phyloP scores from a whole-genome alignment of 2,888 invertebrate genomes.

The Philereme transversata region DNA sequence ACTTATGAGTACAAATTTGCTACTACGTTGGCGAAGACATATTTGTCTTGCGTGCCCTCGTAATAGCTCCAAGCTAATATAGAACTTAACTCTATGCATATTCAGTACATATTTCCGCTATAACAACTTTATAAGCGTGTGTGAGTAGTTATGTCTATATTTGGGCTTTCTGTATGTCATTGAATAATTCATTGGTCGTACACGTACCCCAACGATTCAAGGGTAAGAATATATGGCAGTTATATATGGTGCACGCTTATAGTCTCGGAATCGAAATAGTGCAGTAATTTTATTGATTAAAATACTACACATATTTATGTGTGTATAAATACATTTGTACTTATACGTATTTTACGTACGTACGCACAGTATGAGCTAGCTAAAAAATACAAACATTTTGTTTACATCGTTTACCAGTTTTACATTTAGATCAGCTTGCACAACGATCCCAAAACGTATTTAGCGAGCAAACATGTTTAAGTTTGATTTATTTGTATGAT shows the following conservation, averaged over 20 bases:
- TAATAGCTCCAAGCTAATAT: conserved; percentile 67
- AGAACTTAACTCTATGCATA: conserved; percentile 58
- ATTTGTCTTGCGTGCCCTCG: conserved; percentile 76
- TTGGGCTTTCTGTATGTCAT: conserved; percentile 79
- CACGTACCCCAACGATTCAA: conserved; percentile 74
- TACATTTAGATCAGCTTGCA: too few relatives aligned
- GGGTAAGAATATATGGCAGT: conserved; percentile 78
- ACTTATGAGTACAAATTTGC: conserved; percentile 78
- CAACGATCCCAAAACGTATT: too few relatives aligned
- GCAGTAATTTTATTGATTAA: conserved; percentile 16
- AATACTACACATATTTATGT: neutral
- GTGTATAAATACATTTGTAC: too few relatives aligned
- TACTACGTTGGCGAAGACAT: conserved; percentile 73
- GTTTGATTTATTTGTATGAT: too few relatives aligned
- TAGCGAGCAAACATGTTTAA: too few relatives aligned
- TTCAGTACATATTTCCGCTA: conserved; percentile 64
- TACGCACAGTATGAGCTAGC: too few relatives aligned
- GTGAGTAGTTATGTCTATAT: conserved; percentile 76
- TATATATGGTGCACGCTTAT: conserved; percentile 57
- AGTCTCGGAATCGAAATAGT: conserved; percentile 31
- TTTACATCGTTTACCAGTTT: too few relatives aligned
- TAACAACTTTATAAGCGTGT: conserved; percentile 53
- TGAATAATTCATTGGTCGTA: conserved; percentile 81
- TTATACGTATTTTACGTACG: too few relatives aligned
- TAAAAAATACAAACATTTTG: too few relatives aligned